These are phyloP conservation scores for Lutra lutra DNA, from an alignment of 2,797 vertebrate species.

Conservation along the genomic window DNA sequence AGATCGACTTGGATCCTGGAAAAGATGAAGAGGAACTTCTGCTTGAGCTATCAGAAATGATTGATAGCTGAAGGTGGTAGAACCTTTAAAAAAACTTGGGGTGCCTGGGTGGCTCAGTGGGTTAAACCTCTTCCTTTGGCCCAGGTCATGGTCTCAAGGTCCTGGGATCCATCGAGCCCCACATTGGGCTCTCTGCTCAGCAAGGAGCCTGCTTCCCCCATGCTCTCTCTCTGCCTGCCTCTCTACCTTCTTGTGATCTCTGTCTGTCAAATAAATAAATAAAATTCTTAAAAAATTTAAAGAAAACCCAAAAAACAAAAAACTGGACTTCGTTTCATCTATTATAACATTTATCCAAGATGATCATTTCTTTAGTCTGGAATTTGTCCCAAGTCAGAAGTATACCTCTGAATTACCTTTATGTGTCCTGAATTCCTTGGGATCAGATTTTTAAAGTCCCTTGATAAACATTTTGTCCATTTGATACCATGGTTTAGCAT, in stretches of 20 bases:
- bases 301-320: neutral
- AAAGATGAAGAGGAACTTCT: slow-evolving; percentile 94
- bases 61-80: slow-evolving; percentile 87
- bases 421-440: slow-evolving; percentile 79
- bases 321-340: slow-evolving; percentile 76
- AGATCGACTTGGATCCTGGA: slow-evolving; percentile 91
- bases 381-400: slow-evolving; percentile 79
- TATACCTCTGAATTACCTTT: slow-evolving; percentile 79
- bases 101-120: too few species aligned
- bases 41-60: slow-evolving; percentile 93
- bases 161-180: too few species aligned
- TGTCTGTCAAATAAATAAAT: too few species aligned
- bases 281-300: neutral
- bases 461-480: slow-evolving; percentile 8
- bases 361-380: slow-evolving; percentile 73
- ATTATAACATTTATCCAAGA: slow-evolving; percentile 63
- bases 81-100: neutral
- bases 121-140: too few species aligned
- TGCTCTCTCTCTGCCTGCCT: too few species aligned
- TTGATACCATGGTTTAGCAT: slow-evolving; percentile 52
- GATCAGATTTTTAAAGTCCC: slow-evolving; percentile 76
- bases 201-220: too few species aligned
- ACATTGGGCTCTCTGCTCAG: too few species aligned
- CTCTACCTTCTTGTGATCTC: too few species aligned
- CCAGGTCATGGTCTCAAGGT: too few species aligned